Percentiles rank a stretch among this genome's conserved stretches.
Conservation (phyloP, 1,140 invertebrate species). For the Venturia canescens region DNA sequence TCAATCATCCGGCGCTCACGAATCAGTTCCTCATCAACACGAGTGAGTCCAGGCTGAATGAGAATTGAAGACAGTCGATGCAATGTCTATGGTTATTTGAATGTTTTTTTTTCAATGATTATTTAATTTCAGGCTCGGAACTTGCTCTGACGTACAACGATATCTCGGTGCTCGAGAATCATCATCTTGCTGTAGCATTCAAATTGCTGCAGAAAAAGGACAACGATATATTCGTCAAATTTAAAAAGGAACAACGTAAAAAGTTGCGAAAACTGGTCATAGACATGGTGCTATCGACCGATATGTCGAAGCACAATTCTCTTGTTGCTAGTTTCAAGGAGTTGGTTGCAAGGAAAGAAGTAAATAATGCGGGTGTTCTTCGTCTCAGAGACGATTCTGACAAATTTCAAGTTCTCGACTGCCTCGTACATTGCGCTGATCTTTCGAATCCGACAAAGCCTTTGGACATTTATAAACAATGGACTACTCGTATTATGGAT, state of each 20-base stretch:
- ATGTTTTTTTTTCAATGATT: neutral
- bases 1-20: constrained; percentile 98
- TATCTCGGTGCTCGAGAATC: constrained; percentile 98
- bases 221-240: constrained; percentile 96
- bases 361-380: constrained; percentile 97
- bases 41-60: constrained; percentile 81
- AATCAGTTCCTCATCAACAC: constrained; percentile 98
- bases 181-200: constrained; percentile 98
- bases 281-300: constrained; percentile 99
- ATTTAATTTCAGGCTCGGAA: constrained; percentile 85
- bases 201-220: constrained; percentile 97
- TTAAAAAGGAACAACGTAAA: constrained; percentile 96
- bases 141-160: constrained; percentile 99
- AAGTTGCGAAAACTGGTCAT: constrained; percentile 99
- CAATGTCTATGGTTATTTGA: too few relatives aligned
- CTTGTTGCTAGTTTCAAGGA: constrained; percentile 98
- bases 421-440: constrained; percentile 99
- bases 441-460: constrained; percentile 99
- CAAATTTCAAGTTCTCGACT: constrained; percentile 92
- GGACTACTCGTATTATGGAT: constrained; percentile 96
- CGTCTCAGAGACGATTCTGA: constrained; percentile 99
- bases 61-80: neutral
- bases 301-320: constrained; percentile 99
- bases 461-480: constrained; percentile 92
- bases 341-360: constrained; percentile 99